Evolutionary conservation across 2,113 vertebrate species (phyloP).

Genomic region (Clinocottus analis): DNA sequence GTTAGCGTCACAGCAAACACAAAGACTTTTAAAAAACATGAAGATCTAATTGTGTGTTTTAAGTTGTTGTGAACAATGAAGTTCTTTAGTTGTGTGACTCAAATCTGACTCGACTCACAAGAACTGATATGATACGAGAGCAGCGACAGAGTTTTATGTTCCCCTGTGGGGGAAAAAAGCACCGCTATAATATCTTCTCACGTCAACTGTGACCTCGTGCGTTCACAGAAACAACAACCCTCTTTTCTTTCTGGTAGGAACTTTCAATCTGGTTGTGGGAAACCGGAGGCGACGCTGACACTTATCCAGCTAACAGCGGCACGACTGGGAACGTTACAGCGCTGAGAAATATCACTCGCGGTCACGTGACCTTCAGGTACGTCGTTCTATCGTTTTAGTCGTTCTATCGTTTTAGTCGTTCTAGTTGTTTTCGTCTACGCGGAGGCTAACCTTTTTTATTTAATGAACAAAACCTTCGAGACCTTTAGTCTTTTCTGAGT

Average conservation of each 20-base stretch:
- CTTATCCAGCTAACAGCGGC: constrained; percentile 44
- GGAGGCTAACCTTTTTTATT: constrained; percentile 61
- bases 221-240: neutral
- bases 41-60: no score
- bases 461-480: constrained; percentile 43
- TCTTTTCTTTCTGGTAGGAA: neutral
- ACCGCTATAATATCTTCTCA: neutral
- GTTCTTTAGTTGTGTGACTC: neutral
- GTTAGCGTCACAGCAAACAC: no score
- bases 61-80: no score
- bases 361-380: constrained; percentile 29
- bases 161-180: neutral
- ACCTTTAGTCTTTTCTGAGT: constrained; percentile 6
- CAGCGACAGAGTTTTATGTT: neutral
- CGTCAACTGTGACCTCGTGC: constrained; percentile 10
- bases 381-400: constrained; percentile 22
- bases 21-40: no score
- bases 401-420: no score
- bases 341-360: constrained; percentile 40
- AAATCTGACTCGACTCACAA: neutral
- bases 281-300: neutral
- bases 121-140: neutral
- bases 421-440: neutral
- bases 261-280: neutral
- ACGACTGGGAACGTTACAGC: constrained; percentile 13